Percentiles rank a stretch among this genome's conserved stretches.
Conservation (phyloP, 2,113 vertebrate species). For the Ciconia boyciana region DNA sequence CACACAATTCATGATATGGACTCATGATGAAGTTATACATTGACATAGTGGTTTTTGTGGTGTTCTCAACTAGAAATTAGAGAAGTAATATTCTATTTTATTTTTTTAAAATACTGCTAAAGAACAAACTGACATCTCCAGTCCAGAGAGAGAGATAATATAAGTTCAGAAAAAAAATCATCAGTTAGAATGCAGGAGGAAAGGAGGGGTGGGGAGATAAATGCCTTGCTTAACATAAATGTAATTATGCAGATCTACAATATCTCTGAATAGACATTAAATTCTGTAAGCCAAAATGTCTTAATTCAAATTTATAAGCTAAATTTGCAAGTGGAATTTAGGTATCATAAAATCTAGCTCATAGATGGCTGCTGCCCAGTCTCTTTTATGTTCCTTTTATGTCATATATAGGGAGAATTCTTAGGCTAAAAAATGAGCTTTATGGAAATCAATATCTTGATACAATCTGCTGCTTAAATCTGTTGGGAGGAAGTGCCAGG, state of each 20-base stretch:
- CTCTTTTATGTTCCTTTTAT: not conserved
- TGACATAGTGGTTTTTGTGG: accelerated
- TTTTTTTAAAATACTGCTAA: not conserved
- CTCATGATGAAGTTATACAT: not conserved
- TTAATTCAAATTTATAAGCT: not conserved
- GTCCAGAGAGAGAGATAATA: not conserved
- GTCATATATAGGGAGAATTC: not conserved
- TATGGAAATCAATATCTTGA: not conserved
- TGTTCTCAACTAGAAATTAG: not conserved
- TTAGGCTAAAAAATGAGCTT: not conserved
- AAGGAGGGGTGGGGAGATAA: not conserved
- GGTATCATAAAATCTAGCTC: not conserved
- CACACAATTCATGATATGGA: not conserved
- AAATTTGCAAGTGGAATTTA: not conserved
- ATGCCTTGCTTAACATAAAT: not conserved
- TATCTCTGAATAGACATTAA: not conserved
- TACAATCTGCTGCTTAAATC: not conserved
- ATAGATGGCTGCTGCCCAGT: not conserved
- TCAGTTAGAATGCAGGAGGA: not conserved
- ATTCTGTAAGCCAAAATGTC: not conserved
- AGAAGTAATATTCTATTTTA: not conserved
- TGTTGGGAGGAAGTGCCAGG: not conserved
- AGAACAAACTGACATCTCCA: not conserved
- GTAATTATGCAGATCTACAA: not conserved
- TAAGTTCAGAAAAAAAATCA: not conserved